phyloP scores from a whole-genome alignment of 2,113 vertebrate genomes.

The Semnornis frantzii region DNA sequence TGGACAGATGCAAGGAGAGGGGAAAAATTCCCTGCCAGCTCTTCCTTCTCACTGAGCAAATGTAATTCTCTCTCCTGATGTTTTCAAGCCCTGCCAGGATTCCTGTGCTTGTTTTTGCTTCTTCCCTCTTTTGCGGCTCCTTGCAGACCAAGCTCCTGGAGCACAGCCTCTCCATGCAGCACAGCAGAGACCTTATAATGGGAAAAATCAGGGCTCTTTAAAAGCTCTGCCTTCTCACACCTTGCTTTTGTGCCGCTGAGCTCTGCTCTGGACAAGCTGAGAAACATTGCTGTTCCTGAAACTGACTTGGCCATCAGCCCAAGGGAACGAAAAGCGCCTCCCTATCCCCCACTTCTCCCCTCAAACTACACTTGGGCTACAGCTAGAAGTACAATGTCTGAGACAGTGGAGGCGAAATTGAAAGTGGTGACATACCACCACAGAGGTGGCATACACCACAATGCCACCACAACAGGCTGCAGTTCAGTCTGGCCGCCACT shows the following conservation, averaged over 20 bases:
- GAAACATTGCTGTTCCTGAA: background rate
- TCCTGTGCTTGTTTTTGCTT: background rate
- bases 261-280: background rate
- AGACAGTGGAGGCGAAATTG: background rate
- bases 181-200: background rate
- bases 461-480: background rate
- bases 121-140: background rate
- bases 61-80: background rate
- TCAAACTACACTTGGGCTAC: background rate
- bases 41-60: slow-evolving; percentile 3
- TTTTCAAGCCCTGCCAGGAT: background rate
- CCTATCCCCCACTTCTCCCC: background rate
- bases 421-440: background rate
- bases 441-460: background rate
- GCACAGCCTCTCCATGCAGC: background rate
- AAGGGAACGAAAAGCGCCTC: background rate
- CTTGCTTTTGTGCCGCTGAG: background rate
- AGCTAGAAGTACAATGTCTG: background rate
- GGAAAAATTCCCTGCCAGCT: background rate
- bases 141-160: background rate
- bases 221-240: background rate
- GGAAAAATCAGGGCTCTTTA: background rate
- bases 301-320: background rate
- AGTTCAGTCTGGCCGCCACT: background rate
- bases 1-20: background rate